Evolutionary conservation across 2,113 vertebrate genomes (phyloP), one percentile per base, ranked within the genome.

Genomic region (Anser cygnoides): DNA sequence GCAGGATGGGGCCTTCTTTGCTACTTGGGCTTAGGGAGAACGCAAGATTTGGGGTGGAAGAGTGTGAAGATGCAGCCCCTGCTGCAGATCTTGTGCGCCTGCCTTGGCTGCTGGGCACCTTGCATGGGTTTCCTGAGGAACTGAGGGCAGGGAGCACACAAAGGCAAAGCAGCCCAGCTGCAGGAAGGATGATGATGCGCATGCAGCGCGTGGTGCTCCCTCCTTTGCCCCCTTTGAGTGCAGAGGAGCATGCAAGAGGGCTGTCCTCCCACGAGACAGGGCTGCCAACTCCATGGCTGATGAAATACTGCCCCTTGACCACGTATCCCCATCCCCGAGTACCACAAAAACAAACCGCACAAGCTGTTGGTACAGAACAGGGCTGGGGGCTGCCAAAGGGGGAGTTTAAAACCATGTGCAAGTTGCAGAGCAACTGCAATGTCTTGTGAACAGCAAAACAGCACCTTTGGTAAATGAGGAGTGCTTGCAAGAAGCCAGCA

Each of bases 261-360:
- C 54, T 66, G 13, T 62, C n/a, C 21, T 65, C 52, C 12, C 39
- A 6, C 2, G 3, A 37, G 57, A 21, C 9, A 66, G 35, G 84
- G 50, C 90, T 75, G 52, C 63, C 67, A 62, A 23, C 29, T 26
- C 29, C 65, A n/a, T 1, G 13, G 55, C 65, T 26, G 26, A 20
- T 39, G 43, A 77, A 90, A 35, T 33, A 20, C 52, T 80, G 73
- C 19, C 39, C 5, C 29, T 74, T 29, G 72, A 54, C 86, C 52
- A 23, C 1, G 0, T 21, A 9, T 10, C 41, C 39, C 57, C 13
- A 58, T 11, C 6, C 20, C 13, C 0, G 2, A n/a, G 52, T 18
- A 11, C 59, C 66, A 66, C 18, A 37, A 75, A 68, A 70, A 10
- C 68, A 72, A 77, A 68, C 82, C 22, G 59, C 25, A 7, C 3